Evolutionary conservation across 2,797 vertebrate species (phyloP).

Genomic region (Thalassophryne amazonica): DNA sequence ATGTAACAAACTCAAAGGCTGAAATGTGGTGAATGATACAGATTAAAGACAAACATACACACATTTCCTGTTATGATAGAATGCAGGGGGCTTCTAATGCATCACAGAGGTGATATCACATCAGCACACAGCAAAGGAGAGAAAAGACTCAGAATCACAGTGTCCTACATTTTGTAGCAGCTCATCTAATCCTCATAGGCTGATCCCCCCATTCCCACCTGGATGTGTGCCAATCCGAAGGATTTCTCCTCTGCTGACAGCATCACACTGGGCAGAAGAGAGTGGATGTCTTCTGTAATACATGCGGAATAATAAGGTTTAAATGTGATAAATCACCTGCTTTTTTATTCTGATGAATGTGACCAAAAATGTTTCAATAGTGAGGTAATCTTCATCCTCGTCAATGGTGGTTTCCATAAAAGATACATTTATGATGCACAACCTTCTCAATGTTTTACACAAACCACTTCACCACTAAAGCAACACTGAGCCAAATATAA

Average conservation of each 20-base stretch:
- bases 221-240: constrained; percentile 61
- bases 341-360: background rate
- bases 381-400: no score
- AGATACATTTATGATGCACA: background rate
- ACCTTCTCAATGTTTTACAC: constrained; percentile 14
- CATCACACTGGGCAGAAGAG: constrained; percentile 49
- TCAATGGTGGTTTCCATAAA: background rate
- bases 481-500: no score
- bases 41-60: no score
- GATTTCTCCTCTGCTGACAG: constrained; percentile 61
- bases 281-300: constrained; percentile 21
- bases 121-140: constrained; percentile 31
- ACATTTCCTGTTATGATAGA: constrained; percentile 18
- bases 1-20: no score
- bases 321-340: constrained; percentile 2
- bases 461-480: constrained; percentile 20
- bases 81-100: background rate
- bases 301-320: constrained; percentile 16
- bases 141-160: constrained; percentile 49
- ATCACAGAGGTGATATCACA: constrained; percentile 13
- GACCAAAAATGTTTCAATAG: background rate
- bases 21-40: no score
- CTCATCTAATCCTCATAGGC: constrained; percentile 57
- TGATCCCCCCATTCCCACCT: constrained; percentile 70
- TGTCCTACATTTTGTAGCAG: constrained; percentile 65